Base-by-base conservation (phyloP, 2,113 vertebrate genomes). In the Oncorhynchus keta region DNA sequence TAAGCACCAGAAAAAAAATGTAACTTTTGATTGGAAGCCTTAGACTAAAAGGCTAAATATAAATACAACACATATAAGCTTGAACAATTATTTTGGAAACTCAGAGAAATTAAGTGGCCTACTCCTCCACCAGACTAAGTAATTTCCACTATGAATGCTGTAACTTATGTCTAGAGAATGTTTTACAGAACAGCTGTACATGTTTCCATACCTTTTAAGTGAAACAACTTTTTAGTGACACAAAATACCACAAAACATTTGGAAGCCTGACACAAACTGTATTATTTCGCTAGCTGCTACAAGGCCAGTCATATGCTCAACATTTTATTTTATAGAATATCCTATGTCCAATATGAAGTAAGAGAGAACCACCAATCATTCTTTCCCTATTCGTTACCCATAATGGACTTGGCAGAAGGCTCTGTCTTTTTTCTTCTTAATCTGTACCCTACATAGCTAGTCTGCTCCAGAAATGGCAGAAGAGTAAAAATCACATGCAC, bases 401-500 rank as follows among this genome's bases (percentile, higher is more conserved):
- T 79, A 78, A 77, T 28, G 71, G 51, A 76, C 67, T 76, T 73
- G 74, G 70, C 62, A 73, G 55, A 39, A 73, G 65, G 32, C 18
- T 39, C 13, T 3, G 3, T 8, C 59, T 16, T 75, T 66, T 26
- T 45, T 11, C 9, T 79, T 77, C 20, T 87, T 81, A 68, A 74
- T 84, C 79, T 72, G 57, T 26, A 61, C 35, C 71, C 67, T 64
- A 59, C 66, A 39, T 79, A 65, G 30, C 72, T 4, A 68, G 72
- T 79, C 74, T 68, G 35, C 79, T 79, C 61, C 35, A 78, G 64
- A 81, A 51, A 78, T 39, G 72, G 69, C 74, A 11, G 76, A 68
- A 78, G 76, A 84, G 79, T 59, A 20, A 83, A 45, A 87, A 81
- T 80, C 79, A 81, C 72, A 77, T 83, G 64, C 74, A 73, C 84